These are phyloP conservation scores for Ophion obscuratus DNA, from an alignment of 2,888 invertebrate species.

Conservation along the genomic window DNA sequence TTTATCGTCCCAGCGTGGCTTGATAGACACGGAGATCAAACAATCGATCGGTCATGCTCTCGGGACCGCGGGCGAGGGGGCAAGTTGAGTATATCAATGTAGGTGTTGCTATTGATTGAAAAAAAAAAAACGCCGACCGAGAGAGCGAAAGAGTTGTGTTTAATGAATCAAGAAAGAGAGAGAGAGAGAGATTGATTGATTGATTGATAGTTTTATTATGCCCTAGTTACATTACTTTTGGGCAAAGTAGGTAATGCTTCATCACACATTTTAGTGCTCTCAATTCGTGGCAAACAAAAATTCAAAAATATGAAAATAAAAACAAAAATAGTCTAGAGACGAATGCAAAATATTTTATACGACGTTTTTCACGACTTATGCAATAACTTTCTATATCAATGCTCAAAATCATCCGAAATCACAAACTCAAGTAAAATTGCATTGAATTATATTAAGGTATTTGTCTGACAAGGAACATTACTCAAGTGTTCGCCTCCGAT, in stretches of 20 bases:
- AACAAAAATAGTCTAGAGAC: too few species aligned
- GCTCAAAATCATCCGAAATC: too few species aligned
- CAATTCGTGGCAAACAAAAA: too few species aligned
- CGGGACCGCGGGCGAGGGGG: neutral
- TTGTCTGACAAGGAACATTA: too few species aligned
- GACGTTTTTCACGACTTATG: too few species aligned
- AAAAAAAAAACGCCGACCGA: neutral
- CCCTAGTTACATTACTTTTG: neutral
- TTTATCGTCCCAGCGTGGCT: slow-evolving; percentile 3
- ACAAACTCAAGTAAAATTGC: too few species aligned
- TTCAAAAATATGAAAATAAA: too few species aligned
- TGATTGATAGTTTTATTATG: too few species aligned
- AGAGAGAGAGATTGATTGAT: neutral
- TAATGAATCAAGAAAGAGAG: slow-evolving; percentile 13
- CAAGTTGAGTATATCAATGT: slow-evolving; percentile 36
- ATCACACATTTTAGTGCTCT: neutral
- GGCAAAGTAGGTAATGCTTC: neutral
- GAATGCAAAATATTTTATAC: too few species aligned
- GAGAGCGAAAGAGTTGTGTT: slow-evolving; percentile 29
- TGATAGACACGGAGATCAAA: slow-evolving; percentile 21
- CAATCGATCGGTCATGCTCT: slow-evolving; percentile 28
- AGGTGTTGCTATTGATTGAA: slow-evolving; percentile 44
- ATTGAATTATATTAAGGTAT: too few species aligned
- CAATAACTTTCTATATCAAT: too few species aligned
- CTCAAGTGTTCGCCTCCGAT: too few species aligned